These are phyloP conservation scores for Drosophila santomea DNA, from an alignment of 1,140 invertebrate genomes.

Conservation along the genomic window DNA sequence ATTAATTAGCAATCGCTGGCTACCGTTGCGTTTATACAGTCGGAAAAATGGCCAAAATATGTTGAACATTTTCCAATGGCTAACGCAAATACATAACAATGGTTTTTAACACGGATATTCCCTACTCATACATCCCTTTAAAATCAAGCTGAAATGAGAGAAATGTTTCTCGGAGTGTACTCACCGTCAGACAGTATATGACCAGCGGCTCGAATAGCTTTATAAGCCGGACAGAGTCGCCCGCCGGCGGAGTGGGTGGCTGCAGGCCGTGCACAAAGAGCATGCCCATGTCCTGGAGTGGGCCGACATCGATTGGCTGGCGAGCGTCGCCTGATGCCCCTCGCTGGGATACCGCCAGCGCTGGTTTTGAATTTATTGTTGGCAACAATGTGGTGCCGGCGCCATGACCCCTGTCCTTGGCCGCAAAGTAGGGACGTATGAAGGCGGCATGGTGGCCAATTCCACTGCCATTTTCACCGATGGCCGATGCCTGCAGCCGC, in stretches of 20 bases:
- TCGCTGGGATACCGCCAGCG: constrained; percentile 12
- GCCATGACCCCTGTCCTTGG: constrained; percentile 53
- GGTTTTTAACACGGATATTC: too few species aligned
- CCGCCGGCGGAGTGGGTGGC: constrained; percentile 47
- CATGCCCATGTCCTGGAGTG: constrained; percentile 52
- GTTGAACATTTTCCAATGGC: background rate
- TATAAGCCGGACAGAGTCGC: constrained; percentile 86
- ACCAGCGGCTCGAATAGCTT: constrained; percentile 95
- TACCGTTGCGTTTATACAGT: constrained; percentile 4
- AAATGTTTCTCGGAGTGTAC: constrained; percentile 29
- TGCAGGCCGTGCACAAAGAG: constrained; percentile 77
- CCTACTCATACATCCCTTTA: too few species aligned
- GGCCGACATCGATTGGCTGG: constrained; percentile 51
- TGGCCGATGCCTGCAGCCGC: constrained; percentile 39
- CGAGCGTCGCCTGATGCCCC: constrained; percentile 5
- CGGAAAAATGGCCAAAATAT: background rate
- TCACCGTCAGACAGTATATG: constrained; percentile 91
- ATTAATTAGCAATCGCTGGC: constrained; percentile 68
- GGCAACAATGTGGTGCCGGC: constrained; percentile 50
- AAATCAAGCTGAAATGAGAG: background rate
- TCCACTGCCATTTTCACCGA: constrained; percentile 27
- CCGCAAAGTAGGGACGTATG: constrained; percentile 74
- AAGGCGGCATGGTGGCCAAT: constrained; percentile 63
- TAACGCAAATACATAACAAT: too few species aligned
- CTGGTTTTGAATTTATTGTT: constrained; percentile 55